Conservation (phyloP, 1,140 invertebrate species). For the Drosophila micromelanica region DNA sequence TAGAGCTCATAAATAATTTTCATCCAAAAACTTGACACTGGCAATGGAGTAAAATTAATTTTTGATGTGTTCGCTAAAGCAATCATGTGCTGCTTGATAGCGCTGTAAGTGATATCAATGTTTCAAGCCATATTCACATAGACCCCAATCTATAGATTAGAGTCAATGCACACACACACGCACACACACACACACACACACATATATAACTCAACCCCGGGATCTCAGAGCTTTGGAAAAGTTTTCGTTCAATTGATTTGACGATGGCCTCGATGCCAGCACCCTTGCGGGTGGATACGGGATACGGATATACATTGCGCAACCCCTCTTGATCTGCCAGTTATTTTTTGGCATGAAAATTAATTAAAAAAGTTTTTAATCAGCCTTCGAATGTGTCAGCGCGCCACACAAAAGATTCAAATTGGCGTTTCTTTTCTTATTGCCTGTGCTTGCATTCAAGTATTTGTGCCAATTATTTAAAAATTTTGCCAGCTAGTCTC, state of each 20-base stretch:
- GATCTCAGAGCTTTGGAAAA: conserved; percentile 34
- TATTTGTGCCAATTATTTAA: not conserved
- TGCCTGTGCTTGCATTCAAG: not conserved
- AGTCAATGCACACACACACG: conserved; percentile 2
- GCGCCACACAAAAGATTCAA: conserved; percentile 4
- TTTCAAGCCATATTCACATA: conserved; percentile 3
- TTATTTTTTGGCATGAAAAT: conserved; percentile 65
- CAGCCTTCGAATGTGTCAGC: conserved; percentile 71
- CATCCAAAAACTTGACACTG: conserved; percentile 49
- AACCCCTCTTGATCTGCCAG: conserved; percentile 4
- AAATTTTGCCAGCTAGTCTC: not conserved
- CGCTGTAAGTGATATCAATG: conserved; percentile 28
- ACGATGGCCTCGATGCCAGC: conserved; percentile 6
- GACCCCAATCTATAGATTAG: conserved; percentile 2
- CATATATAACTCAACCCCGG: not conserved
- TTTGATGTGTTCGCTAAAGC: conserved; percentile 52
- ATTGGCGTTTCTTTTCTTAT: conserved; percentile 1
- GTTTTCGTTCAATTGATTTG: conserved; percentile 54
- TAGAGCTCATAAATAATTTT: conserved; percentile 75
- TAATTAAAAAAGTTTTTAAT: conserved; percentile 83
- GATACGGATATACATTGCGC: conserved; percentile 10
- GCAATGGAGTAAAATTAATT: conserved; percentile 71
- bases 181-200: no score
- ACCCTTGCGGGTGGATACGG: not conserved
- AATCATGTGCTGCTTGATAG: conserved; percentile 13